Percentiles rank a stretch among this genome's conserved stretches.
Conservation (phyloP, 2,888 invertebrate genomes). For the Xanthostigma xanthostigma region DNA sequence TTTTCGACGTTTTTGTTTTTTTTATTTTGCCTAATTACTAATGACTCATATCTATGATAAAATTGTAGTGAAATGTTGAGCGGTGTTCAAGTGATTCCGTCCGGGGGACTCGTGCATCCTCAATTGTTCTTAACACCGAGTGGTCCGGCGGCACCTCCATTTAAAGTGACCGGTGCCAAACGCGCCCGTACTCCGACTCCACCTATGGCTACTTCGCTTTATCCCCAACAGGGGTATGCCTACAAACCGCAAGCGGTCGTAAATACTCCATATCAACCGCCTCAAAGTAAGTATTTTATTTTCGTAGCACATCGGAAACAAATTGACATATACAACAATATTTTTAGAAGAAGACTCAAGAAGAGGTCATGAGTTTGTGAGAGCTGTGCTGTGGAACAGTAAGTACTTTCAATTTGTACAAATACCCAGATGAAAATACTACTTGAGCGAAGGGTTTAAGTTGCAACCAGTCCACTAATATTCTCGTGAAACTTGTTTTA, state of each 20-base stretch:
- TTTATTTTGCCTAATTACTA: neutral
- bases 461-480: neutral
- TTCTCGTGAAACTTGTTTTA: conserved; percentile 16
- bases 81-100: conserved; percentile 37
- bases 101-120: conserved; percentile 39
- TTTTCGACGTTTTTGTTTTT: conserved; percentile 6
- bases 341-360: conserved; percentile 52
- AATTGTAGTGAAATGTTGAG: conserved; percentile 43
- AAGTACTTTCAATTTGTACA: conserved; percentile 28
- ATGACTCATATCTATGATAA: no score
- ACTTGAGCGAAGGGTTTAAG: neutral
- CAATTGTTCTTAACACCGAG: conserved; percentile 54
- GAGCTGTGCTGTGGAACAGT: conserved; percentile 79
- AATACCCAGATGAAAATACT: neutral
- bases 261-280: conserved; percentile 38
- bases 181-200: conserved; percentile 50
- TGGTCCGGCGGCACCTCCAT: conserved; percentile 20
- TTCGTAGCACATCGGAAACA: neutral
- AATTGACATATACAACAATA: conserved; percentile 4
- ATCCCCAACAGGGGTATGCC: conserved; percentile 34
- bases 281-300: conserved; percentile 38
- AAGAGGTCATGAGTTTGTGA: conserved; percentile 61
- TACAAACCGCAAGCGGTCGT: conserved; percentile 32
- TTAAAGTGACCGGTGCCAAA: conserved; percentile 39
- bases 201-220: conserved; percentile 34